Conservation (phyloP, 2,888 invertebrate species). For the Argynnis bischoffii region DNA sequence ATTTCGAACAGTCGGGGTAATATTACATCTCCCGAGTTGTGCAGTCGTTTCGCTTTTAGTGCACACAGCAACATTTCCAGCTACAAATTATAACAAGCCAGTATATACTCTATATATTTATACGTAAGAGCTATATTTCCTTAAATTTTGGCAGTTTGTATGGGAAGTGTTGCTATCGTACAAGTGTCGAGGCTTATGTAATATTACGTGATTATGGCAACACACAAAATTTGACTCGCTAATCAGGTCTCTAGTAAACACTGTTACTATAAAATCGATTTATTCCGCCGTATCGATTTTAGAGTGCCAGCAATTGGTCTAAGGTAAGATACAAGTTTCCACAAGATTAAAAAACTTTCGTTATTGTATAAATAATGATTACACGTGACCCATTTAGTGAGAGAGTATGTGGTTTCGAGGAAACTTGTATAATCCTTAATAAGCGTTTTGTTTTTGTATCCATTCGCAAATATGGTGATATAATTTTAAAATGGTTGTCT, state of each 20-base stretch:
- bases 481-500: conserved; percentile 62
- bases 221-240: conserved; percentile 42
- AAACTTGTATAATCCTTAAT: conserved; percentile 43
- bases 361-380: conserved; percentile 24
- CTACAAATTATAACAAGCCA: conserved; percentile 37
- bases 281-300: conserved; percentile 35
- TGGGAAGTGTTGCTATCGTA: conserved; percentile 47
- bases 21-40: conserved; percentile 60
- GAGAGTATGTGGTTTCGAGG: conserved; percentile 30
- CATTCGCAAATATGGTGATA: conserved; percentile 52
- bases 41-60: conserved; percentile 45
- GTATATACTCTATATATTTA: conserved; percentile 32
- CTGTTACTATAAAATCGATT: conserved; percentile 42
- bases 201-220: conserved; percentile 58
- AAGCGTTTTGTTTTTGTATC: conserved; percentile 43
- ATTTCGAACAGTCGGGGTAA: conserved; percentile 73
- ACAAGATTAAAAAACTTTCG: conserved; percentile 24
- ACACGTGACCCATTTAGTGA: conserved; percentile 27
- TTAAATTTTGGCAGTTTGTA: conserved; percentile 40
- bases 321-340: conserved; percentile 39
- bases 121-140: conserved; percentile 37
- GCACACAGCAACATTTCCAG: conserved; percentile 46
- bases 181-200: conserved; percentile 56
- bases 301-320: conserved; percentile 37
- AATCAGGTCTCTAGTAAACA: conserved; percentile 39